phyloP scores from a whole-genome alignment of 1,140 invertebrate genomes.

The Lucilia cuprina region DNA sequence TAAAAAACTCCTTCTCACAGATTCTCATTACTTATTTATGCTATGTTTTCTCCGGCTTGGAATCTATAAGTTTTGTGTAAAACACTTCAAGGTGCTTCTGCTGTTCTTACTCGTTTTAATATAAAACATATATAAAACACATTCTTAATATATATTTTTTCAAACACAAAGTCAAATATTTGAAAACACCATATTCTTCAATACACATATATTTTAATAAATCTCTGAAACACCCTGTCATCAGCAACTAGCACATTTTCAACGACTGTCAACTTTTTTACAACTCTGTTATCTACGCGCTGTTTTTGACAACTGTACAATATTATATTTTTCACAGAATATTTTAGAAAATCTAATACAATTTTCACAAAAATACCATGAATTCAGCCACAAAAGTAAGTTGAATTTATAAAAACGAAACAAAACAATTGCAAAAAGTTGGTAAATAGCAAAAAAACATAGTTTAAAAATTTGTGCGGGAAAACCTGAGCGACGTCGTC shows the following conservation, averaged over 20 bases:
- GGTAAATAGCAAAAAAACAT: not conserved
- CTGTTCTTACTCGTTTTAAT: too few species aligned
- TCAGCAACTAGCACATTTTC: not conserved
- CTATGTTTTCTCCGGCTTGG: too few species aligned
- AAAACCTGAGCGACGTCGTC: conserved; percentile 25
- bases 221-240: conserved; percentile 1
- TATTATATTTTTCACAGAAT: conserved; percentile 21
- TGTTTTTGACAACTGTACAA: conserved; percentile 38
- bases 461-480: conserved; percentile 27
- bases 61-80: too few species aligned
- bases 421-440: not conserved
- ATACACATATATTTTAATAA: not conserved
- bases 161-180: too few species aligned
- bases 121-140: too few species aligned
- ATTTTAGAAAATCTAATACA: conserved; percentile 20
- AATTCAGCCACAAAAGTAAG: conserved; percentile 69
- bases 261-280: not conserved
- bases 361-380: conserved; percentile 53
- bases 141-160: too few species aligned
- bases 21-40: too few species aligned
- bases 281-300: conserved; percentile 30
- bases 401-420: conserved; percentile 20
- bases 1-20: too few species aligned
- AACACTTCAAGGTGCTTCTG: too few species aligned
- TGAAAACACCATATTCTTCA: too few species aligned